phyloP scores from a whole-genome alignment of 2,797 vertebrate genomes.

The Acropternis orthonyx region DNA sequence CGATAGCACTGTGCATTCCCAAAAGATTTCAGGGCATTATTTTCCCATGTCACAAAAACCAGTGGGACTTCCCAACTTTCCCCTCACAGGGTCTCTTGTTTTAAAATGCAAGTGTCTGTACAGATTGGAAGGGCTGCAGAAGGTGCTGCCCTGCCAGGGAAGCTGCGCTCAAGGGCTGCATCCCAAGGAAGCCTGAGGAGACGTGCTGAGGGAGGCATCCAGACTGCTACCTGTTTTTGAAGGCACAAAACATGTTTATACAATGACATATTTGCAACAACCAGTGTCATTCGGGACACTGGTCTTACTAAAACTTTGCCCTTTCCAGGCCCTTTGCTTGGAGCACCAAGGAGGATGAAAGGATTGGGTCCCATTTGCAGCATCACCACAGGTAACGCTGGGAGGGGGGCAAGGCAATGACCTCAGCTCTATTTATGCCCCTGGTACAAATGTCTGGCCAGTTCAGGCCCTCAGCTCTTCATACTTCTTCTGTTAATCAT shows the following conservation, averaged over 20 bases:
- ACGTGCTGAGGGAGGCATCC: background rate
- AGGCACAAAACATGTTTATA: slow-evolving; percentile 9
- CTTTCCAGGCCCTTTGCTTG: background rate
- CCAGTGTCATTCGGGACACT: background rate
- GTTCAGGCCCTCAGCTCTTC: slow-evolving; percentile 12
- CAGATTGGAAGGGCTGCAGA: background rate
- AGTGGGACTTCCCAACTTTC: background rate
- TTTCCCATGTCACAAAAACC: background rate
- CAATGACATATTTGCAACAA: slow-evolving; percentile 4
- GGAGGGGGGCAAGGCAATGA: background rate
- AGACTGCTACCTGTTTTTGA: slow-evolving; percentile 26
- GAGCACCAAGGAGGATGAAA: background rate
- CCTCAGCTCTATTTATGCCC: slow-evolving; percentile 40
- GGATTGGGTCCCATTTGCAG: background rate
- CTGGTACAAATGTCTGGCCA: slow-evolving; percentile 34
- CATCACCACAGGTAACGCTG: background rate
- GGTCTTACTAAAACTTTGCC: background rate
- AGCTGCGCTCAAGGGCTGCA: background rate
- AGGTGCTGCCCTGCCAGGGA: background rate
- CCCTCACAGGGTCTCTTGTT: background rate
- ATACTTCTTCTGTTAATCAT: slow-evolving; percentile 60
- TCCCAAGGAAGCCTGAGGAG: background rate
- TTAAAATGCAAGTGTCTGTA: background rate
- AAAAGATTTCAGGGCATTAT: background rate
- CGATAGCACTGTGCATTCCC: fast-evolving